Conservation (phyloP, 64 coral and sea anemone species). For the Catalaphyllia jardinei region DNA sequence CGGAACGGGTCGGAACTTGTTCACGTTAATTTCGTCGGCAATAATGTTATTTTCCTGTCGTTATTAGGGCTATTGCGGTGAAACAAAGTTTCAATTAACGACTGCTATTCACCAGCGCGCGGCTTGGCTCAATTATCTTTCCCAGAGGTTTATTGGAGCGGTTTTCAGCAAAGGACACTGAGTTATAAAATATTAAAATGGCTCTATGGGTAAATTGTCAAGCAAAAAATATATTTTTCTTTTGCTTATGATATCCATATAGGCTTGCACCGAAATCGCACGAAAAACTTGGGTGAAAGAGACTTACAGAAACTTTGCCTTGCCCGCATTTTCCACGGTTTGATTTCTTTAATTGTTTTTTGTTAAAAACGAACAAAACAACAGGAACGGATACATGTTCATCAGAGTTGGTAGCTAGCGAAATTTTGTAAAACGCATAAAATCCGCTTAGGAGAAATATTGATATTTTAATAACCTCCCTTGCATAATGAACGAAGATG, state of each 20-base stretch:
- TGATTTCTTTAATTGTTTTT: not conserved
- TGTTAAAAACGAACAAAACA: not conserved
- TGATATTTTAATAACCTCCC: conserved; percentile 66
- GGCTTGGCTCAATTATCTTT: conserved; percentile 68
- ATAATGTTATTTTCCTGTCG: conserved; percentile 72
- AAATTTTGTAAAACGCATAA: conserved; percentile 44
- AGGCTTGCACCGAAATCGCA: not conserved
- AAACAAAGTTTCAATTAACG: conserved; percentile 98
- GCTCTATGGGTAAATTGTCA: conserved; percentile 68
- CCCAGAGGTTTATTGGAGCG: conserved; percentile 79
- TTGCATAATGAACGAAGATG: conserved; percentile 33
- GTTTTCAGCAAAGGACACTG: conserved; percentile 63
- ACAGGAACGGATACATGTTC: not conserved
- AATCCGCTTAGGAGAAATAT: conserved; percentile 27
- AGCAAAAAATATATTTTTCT: conserved; percentile 20
- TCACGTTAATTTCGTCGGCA: conserved; percentile 65
- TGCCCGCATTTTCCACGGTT: not conserved
- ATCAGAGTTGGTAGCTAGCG: not conserved
- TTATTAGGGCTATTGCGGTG: conserved; percentile 88
- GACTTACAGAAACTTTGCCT: not conserved
- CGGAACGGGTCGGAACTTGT: conserved; percentile 22
- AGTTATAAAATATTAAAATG: conserved; percentile 91
- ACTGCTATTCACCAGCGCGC: conserved; percentile 75
- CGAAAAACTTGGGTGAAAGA: not conserved
- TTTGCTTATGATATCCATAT: not conserved